These are phyloP conservation scores for Drosophila parthenogenetica DNA, from an alignment of 2,888 invertebrate genomes.

Conservation along the genomic window DNA sequence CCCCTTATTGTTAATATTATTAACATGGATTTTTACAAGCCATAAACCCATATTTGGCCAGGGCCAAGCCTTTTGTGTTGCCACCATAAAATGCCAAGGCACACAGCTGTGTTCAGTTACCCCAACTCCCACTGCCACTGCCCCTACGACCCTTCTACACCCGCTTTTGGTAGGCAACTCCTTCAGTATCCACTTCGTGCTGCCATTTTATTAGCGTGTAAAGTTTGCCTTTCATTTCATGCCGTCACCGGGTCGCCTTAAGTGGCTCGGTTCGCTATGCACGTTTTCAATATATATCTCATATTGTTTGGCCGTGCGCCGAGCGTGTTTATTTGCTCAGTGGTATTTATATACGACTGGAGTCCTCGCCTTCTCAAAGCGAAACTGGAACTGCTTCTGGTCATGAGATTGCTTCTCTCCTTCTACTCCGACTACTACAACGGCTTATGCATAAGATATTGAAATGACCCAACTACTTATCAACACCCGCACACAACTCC, in stretches of 20 bases:
- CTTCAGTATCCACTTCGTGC: slow-evolving; percentile 15
- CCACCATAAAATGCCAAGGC: slow-evolving; percentile 66
- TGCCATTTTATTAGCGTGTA: slow-evolving; percentile 75
- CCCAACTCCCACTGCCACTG: background rate
- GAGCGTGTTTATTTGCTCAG: slow-evolving; percentile 75
- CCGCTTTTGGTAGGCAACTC: background rate
- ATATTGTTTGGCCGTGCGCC: slow-evolving; percentile 74
- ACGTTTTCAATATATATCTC: slow-evolving; percentile 79
- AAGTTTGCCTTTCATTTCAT: slow-evolving; percentile 71
- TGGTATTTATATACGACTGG: slow-evolving; percentile 68
- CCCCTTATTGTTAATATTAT: slow-evolving; percentile 72
- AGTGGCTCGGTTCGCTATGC: slow-evolving; percentile 65
- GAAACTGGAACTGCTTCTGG: slow-evolving; percentile 21
- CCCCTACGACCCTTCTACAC: background rate
- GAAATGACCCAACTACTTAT: slow-evolving; percentile 67
- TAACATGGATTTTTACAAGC: slow-evolving; percentile 80
- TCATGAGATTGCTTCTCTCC: slow-evolving; percentile 19
- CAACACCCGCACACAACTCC: slow-evolving; percentile 9
- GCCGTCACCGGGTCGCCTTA: slow-evolving; percentile 63
- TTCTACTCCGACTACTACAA: slow-evolving; percentile 12
- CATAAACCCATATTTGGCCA: slow-evolving; percentile 76
- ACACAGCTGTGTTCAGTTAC: slow-evolving; percentile 56
- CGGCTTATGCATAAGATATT: slow-evolving; percentile 76
- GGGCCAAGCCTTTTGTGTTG: slow-evolving; percentile 73
- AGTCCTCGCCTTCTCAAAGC: background rate